A percentile compares a stretch with the other conserved stretches of the same genome.
Evolutionary conservation across 2,113 vertebrate genomes (phyloP).

Genomic region (Notarius lentiginosus): DNA sequence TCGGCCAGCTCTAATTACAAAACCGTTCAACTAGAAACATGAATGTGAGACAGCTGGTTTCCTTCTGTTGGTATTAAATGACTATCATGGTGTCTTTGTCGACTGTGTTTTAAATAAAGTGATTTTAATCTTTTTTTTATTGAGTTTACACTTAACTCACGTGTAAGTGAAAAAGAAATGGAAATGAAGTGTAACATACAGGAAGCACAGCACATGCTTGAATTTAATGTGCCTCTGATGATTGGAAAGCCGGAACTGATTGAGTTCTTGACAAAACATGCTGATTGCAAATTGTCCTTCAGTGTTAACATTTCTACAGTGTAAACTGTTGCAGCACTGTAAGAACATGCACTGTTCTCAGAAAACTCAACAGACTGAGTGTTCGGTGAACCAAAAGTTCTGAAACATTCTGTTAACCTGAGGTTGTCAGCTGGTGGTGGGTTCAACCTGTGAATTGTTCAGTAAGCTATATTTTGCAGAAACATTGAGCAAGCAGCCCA

Average conservation of each 20-base stretch:
- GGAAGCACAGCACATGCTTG: background rate
- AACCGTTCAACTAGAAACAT: background rate
- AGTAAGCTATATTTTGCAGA: conserved; percentile 23
- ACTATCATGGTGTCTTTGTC: background rate
- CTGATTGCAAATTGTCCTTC: background rate
- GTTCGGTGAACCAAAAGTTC: background rate
- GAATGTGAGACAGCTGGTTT: background rate
- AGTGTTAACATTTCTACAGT: background rate
- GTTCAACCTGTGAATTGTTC: conserved; percentile 46
- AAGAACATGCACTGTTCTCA: background rate
- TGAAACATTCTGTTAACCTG: background rate
- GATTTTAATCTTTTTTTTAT: background rate
- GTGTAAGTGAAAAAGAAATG: background rate
- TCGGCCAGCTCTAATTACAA: background rate
- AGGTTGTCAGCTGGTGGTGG: background rate
- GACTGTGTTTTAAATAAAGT: background rate
- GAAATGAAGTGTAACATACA: background rate
- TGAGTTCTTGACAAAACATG: background rate
- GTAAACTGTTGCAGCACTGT: background rate
- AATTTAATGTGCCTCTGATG: background rate
- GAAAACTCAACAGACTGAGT: background rate
- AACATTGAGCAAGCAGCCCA: conserved; percentile 31
- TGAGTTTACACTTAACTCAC: background rate
- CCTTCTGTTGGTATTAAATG: background rate
- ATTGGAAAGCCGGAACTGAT: background rate